phyloP scores from a whole-genome alignment of 1,140 invertebrate species.

The Pseudomyrmex pallidus region DNA sequence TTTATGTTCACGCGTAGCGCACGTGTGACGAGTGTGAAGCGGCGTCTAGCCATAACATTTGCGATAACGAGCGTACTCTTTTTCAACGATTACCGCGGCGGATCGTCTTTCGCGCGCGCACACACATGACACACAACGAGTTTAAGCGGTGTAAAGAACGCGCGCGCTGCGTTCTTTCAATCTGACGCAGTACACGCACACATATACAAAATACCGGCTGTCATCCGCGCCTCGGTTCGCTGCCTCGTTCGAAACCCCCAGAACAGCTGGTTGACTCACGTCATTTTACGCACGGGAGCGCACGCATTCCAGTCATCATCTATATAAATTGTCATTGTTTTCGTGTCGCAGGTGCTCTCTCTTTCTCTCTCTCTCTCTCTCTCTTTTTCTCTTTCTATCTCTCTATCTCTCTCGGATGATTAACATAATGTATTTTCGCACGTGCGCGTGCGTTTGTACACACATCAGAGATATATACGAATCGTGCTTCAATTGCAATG shows the following conservation, averaged over 20 bases:
- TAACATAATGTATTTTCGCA: too few species aligned
- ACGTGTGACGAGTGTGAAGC: too few species aligned
- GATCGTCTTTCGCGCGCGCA: too few species aligned
- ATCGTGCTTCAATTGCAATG: too few species aligned
- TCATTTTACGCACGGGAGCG: slow-evolving; percentile 62
- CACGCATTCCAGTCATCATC: slow-evolving; percentile 68
- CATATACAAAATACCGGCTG: slow-evolving; percentile 33
- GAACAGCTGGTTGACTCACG: slow-evolving; percentile 62
- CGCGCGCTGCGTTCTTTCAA: slow-evolving; percentile 43
- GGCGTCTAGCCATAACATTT: slow-evolving; percentile 7
- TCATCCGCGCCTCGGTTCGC: slow-evolving; percentile 46
- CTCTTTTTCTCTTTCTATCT: too few species aligned
- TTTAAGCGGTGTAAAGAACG: neutral
- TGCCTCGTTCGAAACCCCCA: slow-evolving; percentile 36
- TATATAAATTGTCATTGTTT: slow-evolving; percentile 72
- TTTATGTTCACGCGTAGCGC: too few species aligned
- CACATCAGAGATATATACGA: too few species aligned
- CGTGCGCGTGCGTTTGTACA: too few species aligned
- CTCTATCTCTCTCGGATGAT: too few species aligned
- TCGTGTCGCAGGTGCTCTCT: slow-evolving; percentile 63
- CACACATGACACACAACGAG: neutral
- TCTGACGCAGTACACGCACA: slow-evolving; percentile 16
- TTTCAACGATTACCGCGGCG: neutral
- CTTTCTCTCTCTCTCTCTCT: neutral
- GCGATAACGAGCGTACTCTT: slow-evolving; percentile 27